Evolutionary conservation across 2,888 invertebrate species (phyloP), one percentile per base, ranked within the genome.

Genomic region (Polydrusus pterygomalis): DNA sequence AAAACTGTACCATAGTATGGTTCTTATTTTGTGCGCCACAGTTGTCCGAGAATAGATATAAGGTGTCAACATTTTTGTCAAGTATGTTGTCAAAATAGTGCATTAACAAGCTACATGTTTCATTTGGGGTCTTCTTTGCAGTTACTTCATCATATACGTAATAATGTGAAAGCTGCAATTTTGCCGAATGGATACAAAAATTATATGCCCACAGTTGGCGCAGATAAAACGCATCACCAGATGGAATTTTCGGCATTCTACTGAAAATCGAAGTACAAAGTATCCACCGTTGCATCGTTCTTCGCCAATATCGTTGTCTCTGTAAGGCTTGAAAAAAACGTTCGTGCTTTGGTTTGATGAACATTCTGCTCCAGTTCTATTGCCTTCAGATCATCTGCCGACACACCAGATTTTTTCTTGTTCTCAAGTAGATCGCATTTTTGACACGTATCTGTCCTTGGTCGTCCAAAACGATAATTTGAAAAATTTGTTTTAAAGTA

Each of bases 21-120:
- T 47, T 47, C 15, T 47, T 47, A 47, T 47, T 47, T 47, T 47
- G 47, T 2, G 47, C 47, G 5, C 56, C 18, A 56, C 25, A 56
- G 56, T 56, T 56, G 2, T 56, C 25, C 5, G 7, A 8, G 10
- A 40, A 40, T 40, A 40, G 10, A 13, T 40, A 8, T 40, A 40
- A 40, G 13, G 10, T 40, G 2, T 40, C 10, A 2, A 40, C 40
- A 40, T 40, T 13, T 3, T 5, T 5, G 10, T 13, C 10, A 8
- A 40, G 10, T 8, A 40, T 2, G 40, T 40, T 40, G 2, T 40
- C 10, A 40, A 40, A 11, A 40, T 8, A 40, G 13, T 40, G 10
- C 2, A 8, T 5, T 40, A 40, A 10, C 5, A 40, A 40, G 10
- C 40, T 40, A 8, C 5, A 40, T 2, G 10, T 10, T 2, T 40